Percentiles rank a stretch among this genome's conserved stretches.
phyloP scores from a whole-genome alignment of 2,888 invertebrate genomes.

The Eucriotettix oculatus region DNA sequence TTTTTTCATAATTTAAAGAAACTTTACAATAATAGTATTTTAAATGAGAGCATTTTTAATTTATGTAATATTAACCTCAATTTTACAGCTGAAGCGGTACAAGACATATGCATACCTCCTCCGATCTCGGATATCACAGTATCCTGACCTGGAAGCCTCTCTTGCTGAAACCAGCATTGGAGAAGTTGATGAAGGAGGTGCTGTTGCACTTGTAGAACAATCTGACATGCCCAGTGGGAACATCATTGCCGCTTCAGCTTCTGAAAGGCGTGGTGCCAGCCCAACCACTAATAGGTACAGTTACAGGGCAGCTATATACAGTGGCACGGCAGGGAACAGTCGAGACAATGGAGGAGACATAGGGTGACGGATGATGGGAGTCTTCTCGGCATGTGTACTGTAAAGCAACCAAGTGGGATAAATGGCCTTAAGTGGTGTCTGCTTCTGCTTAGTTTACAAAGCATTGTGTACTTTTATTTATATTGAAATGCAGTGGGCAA shows the following conservation, averaged over 20 bases:
- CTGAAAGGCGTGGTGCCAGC: slow-evolving; percentile 12
- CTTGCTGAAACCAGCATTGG: slow-evolving; percentile 39
- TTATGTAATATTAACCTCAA: not conserved
- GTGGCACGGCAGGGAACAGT: slow-evolving; percentile 6
- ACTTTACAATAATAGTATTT: no score
- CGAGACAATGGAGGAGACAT: slow-evolving; percentile 33
- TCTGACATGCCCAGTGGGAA: slow-evolving; percentile 35
- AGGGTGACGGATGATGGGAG: slow-evolving; percentile 68
- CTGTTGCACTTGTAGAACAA: slow-evolving; percentile 19
- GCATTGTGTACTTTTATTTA: no score
- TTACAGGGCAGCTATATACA: slow-evolving; percentile 51
- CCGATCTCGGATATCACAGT: slow-evolving; percentile 44
- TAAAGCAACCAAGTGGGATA: slow-evolving; percentile 4
- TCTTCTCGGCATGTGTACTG: slow-evolving; percentile 60
- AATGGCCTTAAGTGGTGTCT: not conserved
- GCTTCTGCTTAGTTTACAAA: not conserved
- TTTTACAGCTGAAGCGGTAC: slow-evolving; percentile 57
- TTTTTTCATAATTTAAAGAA: no score
- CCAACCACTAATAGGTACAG: slow-evolving; percentile 47
- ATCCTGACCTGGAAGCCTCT: slow-evolving; percentile 25
- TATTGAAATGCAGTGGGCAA: no score
- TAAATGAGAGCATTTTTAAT: no score
- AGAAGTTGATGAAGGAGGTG: slow-evolving; percentile 31
- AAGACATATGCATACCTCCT: slow-evolving; percentile 65
- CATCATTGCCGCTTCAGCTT: slow-evolving; percentile 15